Conservation (phyloP, 2,113 vertebrate genomes). For the Setophaga coronata region DNA sequence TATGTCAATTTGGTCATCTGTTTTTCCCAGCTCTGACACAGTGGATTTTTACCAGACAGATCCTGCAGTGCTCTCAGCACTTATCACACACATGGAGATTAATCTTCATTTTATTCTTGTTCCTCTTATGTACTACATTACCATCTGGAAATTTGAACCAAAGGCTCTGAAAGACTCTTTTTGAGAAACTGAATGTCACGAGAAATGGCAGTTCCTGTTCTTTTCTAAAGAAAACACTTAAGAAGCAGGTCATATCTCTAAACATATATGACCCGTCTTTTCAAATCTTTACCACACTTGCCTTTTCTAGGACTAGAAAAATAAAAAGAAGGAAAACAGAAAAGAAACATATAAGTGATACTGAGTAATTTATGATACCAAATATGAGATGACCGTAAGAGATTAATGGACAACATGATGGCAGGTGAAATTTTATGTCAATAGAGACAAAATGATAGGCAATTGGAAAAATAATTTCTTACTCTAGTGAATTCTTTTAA, state of each 20-base stretch:
- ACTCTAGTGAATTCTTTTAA: neutral
- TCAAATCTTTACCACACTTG: neutral
- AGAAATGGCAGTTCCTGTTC: neutral
- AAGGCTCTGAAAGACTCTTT: neutral
- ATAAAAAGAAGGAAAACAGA: neutral
- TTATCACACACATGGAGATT: neutral
- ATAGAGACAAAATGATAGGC: fast-evolving
- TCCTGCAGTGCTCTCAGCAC: neutral
- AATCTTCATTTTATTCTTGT: neutral
- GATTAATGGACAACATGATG: neutral
- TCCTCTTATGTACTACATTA: neutral
- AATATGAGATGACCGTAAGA: neutral
- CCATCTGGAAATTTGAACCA: neutral
- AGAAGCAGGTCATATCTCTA: neutral
- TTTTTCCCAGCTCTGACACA: neutral
- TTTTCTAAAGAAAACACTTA: neutral
- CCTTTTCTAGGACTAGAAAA: neutral
- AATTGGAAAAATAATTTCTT: neutral
- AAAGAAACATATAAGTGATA: neutral
- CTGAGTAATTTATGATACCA: neutral
- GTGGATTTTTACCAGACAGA: neutral
- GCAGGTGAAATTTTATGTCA: neutral
- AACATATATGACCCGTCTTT: neutral
- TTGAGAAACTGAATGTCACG: neutral
- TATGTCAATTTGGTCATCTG: neutral